Percentiles rank a stretch among this genome's conserved stretches.
phyloP scores from a whole-genome alignment of 2,888 invertebrate species.

The Melipona bicolor region DNA sequence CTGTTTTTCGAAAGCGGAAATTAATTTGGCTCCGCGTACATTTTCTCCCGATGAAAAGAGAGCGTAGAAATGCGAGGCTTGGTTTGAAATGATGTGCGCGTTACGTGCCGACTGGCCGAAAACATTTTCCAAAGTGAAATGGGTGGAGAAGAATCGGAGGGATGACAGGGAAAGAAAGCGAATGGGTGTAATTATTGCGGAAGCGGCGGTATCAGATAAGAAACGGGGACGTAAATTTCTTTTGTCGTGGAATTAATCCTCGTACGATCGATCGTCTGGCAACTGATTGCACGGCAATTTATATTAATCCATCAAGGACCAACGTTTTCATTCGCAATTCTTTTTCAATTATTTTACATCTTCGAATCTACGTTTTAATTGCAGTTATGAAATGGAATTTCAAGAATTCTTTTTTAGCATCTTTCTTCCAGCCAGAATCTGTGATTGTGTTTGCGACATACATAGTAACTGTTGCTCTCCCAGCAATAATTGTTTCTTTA shows the following conservation, averaged over 20 bases:
- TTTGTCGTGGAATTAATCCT: background rate
- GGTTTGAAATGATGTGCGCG: conserved; percentile 27
- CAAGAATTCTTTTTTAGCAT: no score
- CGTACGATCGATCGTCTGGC: no score
- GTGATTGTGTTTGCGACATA: no score
- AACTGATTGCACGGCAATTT: no score
- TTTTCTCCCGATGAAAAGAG: conserved; percentile 14
- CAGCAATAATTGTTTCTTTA: no score
- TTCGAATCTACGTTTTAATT: no score
- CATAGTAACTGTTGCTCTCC: no score
- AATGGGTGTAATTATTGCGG: background rate
- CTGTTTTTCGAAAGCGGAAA: conserved; percentile 19
- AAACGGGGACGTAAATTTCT: background rate
- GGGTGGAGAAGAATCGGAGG: background rate
- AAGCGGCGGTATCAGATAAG: background rate
- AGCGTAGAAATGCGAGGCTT: background rate
- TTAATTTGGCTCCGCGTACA: conserved; percentile 24
- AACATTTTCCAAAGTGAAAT: conserved; percentile 10
- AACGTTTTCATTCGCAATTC: no score
- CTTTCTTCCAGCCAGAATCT: no score
- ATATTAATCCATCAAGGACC: no score
- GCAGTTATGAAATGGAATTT: no score
- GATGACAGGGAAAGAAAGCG: background rate
- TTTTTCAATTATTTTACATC: no score
- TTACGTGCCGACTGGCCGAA: conserved; percentile 21